A percentile compares a stretch with the other conserved stretches of the same genome.
These are phyloP conservation scores for Colius striatus DNA, from an alignment of 2,113 vertebrate genomes.

Conservation along the genomic window DNA sequence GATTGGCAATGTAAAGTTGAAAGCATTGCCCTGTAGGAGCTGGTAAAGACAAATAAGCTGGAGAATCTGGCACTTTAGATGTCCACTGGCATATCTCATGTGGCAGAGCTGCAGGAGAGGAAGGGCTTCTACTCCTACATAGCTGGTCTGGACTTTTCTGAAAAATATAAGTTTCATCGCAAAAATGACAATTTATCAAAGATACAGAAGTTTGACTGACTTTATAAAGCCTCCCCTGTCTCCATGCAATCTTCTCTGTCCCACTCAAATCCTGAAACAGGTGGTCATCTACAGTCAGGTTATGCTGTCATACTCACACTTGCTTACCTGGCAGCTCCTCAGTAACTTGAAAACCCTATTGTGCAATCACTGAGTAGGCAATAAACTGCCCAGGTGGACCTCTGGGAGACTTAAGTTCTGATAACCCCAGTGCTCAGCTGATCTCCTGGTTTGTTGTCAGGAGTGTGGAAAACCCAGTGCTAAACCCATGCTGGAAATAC, in stretches of 20 bases:
- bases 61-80: not conserved
- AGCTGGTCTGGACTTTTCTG: not conserved
- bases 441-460: not conserved
- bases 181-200: not conserved
- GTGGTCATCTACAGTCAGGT: not conserved
- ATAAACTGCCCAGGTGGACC: not conserved
- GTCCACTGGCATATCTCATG: not conserved
- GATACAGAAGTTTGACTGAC: not conserved
- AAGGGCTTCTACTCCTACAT: not conserved
- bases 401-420: not conserved
- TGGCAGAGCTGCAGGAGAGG: not conserved
- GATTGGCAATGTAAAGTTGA: not conserved
- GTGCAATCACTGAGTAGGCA: not conserved
- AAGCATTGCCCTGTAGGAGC: not conserved
- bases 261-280: not conserved
- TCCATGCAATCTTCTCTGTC: not conserved
- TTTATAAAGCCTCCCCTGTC: not conserved
- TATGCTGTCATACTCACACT: not conserved
- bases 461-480: not conserved
- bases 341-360: not conserved
- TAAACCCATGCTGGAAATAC: not conserved
- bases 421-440: not conserved
- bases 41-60: not conserved
- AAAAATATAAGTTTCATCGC: not conserved
- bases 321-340: not conserved